Evolutionary conservation across 2,888 invertebrate species (phyloP).

Genomic region (Cephus sareptanus): DNA sequence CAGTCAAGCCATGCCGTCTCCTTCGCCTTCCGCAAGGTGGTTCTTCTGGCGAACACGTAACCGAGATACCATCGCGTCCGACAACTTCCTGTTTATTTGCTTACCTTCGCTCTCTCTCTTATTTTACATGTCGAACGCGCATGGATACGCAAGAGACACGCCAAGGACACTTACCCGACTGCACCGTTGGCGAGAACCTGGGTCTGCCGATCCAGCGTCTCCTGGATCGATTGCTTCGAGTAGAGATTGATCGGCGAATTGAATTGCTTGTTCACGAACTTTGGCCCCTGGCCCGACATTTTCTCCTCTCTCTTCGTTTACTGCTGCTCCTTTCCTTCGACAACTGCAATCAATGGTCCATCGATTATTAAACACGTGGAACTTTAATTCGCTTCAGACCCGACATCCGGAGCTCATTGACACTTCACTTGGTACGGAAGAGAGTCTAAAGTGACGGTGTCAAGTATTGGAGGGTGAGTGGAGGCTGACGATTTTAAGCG

Average conservation of each 20-base stretch:
- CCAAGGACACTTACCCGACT: constrained; percentile 73
- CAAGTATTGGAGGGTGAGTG: background rate
- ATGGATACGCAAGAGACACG: background rate
- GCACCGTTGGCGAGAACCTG: constrained; percentile 82
- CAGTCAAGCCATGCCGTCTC: constrained; percentile 12
- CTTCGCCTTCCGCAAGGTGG: constrained; percentile 3
- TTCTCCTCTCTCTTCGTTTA: constrained; percentile 26
- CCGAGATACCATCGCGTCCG: background rate
- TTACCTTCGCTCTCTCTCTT: background rate
- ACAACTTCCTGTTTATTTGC: background rate
- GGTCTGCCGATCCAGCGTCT: constrained; percentile 82
- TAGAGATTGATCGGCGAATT: constrained; percentile 90
- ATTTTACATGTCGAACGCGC: background rate
- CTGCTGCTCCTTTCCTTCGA: constrained; percentile 40
- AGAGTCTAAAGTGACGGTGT: no score
- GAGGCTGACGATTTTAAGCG: background rate
- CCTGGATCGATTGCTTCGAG: constrained; percentile 83
- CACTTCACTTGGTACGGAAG: background rate
- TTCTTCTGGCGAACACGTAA: constrained; percentile 5
- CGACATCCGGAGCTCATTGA: background rate
- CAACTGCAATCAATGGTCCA: constrained; percentile 21
- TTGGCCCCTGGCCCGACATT: constrained; percentile 78
- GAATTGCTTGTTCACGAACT: constrained; percentile 88
- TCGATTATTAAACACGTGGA: background rate
- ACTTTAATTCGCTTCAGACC: background rate